Evolutionary conservation across 2,113 vertebrate genomes (phyloP).

Genomic region (Cebus imitator): DNA sequence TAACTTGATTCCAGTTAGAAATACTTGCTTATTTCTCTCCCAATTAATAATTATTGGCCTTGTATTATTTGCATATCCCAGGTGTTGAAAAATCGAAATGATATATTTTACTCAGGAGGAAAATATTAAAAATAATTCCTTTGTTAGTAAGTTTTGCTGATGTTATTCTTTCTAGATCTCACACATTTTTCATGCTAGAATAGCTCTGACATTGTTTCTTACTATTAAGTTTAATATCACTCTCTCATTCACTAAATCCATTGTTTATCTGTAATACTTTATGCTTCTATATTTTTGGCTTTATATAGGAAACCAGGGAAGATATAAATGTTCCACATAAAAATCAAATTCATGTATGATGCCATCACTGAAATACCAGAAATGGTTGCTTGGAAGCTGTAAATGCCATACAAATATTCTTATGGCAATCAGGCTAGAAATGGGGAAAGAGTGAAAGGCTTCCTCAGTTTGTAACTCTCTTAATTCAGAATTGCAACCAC

Average conservation of each 20-base stretch:
- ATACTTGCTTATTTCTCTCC: neutral
- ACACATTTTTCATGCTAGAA: neutral
- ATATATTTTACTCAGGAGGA: neutral
- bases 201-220: neutral
- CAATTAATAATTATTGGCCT: neutral
- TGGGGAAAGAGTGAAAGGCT: fast-evolving
- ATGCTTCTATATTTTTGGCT: neutral
- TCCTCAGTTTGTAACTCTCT: neutral
- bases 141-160: neutral
- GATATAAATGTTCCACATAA: neutral
- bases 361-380: neutral
- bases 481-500: neutral
- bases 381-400: neutral
- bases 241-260: neutral
- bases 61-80: neutral
- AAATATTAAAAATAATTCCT: neutral
- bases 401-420: neutral
- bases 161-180: neutral
- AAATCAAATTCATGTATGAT: neutral
- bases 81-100: neutral
- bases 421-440: neutral
- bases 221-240: neutral
- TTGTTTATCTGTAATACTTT: neutral
- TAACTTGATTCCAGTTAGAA: neutral
- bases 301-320: neutral